phyloP scores from a whole-genome alignment of 2,888 invertebrate genomes.

The Chloromyia formosa region DNA sequence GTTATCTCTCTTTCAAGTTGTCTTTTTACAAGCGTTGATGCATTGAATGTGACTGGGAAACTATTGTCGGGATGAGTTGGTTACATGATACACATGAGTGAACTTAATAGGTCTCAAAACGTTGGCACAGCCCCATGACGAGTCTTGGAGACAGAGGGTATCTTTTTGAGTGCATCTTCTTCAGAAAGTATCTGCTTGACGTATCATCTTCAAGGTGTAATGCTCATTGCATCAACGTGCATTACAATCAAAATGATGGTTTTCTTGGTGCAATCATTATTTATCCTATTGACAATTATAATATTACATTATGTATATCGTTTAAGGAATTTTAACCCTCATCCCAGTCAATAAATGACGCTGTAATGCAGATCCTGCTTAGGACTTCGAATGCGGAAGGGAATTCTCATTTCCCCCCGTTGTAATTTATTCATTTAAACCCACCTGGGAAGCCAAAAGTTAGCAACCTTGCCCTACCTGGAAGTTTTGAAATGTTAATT shows the following conservation, averaged over 20 bases:
- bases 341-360: no score
- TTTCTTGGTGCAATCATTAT: background rate
- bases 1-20: slow-evolving; percentile 26
- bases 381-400: no score
- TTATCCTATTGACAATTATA: background rate
- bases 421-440: no score
- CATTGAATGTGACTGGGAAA: background rate
- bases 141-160: background rate
- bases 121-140: background rate
- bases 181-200: slow-evolving; percentile 15
- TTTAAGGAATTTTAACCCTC: no score
- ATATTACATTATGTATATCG: no score
- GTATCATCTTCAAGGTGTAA: slow-evolving; percentile 15
- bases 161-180: background rate
- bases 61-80: slow-evolving; percentile 27
- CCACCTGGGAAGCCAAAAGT: no score
- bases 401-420: no score
- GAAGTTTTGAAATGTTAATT: no score
- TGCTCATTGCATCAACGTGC: background rate
- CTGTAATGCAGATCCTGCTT: no score
- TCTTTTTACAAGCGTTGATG: slow-evolving; percentile 12
- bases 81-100: slow-evolving; percentile 35
- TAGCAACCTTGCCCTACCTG: no score
- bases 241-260: background rate
- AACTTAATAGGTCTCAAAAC: background rate